These are phyloP conservation scores for Amphiprion percula DNA, from an alignment of 2,113 vertebrate species.

Conservation along the genomic window DNA sequence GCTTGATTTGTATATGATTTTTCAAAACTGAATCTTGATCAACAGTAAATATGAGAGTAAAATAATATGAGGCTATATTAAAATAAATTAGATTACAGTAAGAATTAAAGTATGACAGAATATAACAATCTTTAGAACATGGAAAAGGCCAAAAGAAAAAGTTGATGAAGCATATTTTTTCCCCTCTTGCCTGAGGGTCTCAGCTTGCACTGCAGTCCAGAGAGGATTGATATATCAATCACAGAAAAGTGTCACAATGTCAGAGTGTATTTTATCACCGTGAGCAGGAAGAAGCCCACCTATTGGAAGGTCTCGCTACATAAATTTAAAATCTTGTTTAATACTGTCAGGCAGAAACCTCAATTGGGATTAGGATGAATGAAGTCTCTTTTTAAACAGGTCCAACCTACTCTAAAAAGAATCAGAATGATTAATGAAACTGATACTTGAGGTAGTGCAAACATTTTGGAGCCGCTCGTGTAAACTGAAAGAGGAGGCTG, in stretches of 20 bases:
- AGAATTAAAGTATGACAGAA: no score
- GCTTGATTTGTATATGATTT: not conserved
- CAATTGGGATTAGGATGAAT: not conserved
- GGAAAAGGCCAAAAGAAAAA: no score
- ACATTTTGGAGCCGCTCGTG: not conserved
- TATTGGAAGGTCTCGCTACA: not conserved
- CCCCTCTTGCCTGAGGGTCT: no score
- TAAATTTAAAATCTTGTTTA: not conserved
- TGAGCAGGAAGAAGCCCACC: not conserved
- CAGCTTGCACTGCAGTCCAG: not conserved
- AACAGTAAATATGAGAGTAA: no score
- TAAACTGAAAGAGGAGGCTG: not conserved
- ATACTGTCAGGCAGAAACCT: not conserved
- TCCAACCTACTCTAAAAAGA: not conserved
- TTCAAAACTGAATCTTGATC: not conserved
- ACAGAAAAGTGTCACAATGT: not conserved
- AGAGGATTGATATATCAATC: not conserved
- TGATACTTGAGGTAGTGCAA: not conserved
- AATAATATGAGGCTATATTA: no score
- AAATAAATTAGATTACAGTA: no score
- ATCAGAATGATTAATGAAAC: not conserved
- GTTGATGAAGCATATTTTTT: no score
- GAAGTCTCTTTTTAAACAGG: not conserved
- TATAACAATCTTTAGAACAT: no score
- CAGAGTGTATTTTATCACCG: not conserved